Conservation (phyloP, 1,140 invertebrate genomes). For the Ridgeia piscesae region DNA sequence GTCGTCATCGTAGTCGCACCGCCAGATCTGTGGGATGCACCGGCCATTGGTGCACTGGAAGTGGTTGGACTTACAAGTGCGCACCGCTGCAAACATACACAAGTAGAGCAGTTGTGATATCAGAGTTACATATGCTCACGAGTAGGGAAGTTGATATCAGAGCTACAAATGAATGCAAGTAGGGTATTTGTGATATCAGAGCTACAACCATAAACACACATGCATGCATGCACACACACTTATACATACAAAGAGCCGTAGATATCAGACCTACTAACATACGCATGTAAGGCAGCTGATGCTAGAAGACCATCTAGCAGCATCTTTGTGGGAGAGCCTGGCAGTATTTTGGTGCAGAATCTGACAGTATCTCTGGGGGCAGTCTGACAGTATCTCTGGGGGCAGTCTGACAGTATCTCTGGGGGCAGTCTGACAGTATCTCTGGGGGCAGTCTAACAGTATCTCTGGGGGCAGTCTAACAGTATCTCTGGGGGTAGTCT, state of each 20-base stretch:
- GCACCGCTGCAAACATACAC: conserved; percentile 21
- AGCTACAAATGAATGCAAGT: background rate
- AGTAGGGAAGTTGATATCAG: background rate
- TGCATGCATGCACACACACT: too few relatives aligned
- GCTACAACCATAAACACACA: background rate
- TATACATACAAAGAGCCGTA: too few relatives aligned
- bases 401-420: too few relatives aligned
- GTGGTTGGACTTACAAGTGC: conserved; percentile 23
- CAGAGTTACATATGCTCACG: background rate
- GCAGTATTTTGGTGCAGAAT: too few relatives aligned
- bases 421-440: too few relatives aligned
- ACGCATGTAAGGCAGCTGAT: background rate
- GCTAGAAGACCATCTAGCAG: too few relatives aligned
- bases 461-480: too few relatives aligned
- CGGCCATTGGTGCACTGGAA: conserved; percentile 32
- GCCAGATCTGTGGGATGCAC: conserved; percentile 90
- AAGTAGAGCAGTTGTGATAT: conserved; percentile 8
- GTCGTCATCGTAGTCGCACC: conserved; percentile 93
- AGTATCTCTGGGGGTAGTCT: too few relatives aligned
- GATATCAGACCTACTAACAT: background rate
- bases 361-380: too few relatives aligned
- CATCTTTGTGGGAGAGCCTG: too few relatives aligned
- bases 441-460: too few relatives aligned
- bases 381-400: too few relatives aligned
- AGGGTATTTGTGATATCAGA: background rate